Base-by-base conservation (phyloP, 2,888 invertebrate species). In the Heterodera filipjevi region DNA sequence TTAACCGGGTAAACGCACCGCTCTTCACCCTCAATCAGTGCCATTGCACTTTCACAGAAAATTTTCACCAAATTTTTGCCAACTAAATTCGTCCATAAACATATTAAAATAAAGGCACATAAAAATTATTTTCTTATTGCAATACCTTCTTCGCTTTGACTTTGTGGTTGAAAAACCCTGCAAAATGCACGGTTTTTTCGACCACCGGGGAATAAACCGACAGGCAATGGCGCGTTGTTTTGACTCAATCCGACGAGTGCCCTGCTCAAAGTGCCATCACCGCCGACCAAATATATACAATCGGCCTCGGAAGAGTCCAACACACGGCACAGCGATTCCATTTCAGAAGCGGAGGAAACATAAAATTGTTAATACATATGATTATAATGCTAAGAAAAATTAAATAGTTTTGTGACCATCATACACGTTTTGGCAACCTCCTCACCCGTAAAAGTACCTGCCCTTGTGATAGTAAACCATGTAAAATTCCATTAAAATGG, bases 141-240 rank as follows among this genome's bases (percentile, higher is more conserved):
- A 16, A 66, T 33, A 35, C 32, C 44, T 30, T 30, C 75, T 64
- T 32, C 35, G 33, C 22, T 64, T 32, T 75, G 30, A n/a, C 35
- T 64, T 32, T 27, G 2, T 66, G 59, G 66, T 66, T 32, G 53
- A 35, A 75, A 68, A 10, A 75, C 32, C 59, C 22, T 77, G 79
- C 76, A 76, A 84, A 87, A 64, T 82, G 86, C 30, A 72, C 66
- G 75, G 79, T 85, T 87, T 30, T 84, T 83, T 53, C 82, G 82
- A 39, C 88, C 88, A 16, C 87, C 88, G 6, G 88, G 87, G 70
- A 84, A 87, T 10, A 87, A 78, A 14, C 88, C 87, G 30, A 88
- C 79, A 1, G 87, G 87, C 64, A 86, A 66, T 68, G 68, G 68
- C 30, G 44, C 49, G 8, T 53, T 44, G 33, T 76, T 35, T 27